Conservation (phyloP, 2,888 invertebrate genomes). For the Fragum whitleyi region DNA sequence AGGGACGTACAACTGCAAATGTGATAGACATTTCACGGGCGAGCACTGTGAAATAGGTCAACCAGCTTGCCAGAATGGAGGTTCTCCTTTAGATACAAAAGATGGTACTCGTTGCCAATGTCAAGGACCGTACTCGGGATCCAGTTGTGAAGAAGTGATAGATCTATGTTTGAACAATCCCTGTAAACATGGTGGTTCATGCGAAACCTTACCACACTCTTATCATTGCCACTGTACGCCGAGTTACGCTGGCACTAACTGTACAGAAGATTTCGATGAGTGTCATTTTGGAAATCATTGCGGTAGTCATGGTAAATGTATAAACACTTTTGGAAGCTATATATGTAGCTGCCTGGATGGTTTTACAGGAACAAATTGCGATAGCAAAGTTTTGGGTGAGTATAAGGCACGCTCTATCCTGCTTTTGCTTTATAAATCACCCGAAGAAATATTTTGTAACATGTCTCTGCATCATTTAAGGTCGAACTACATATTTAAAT, state of each 20-base stretch:
- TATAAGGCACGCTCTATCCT: too few species aligned
- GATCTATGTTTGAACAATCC: not conserved
- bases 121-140: not conserved
- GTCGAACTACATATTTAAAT: too few species aligned
- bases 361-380: not conserved
- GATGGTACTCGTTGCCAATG: conserved; percentile 42
- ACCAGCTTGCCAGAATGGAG: conserved; percentile 9
- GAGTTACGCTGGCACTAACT: not conserved
- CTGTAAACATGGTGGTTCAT: not conserved
- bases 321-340: not conserved
- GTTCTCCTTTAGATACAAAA: conserved; percentile 30
- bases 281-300: not conserved
- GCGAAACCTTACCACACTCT: not conserved
- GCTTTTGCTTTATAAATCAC: too few species aligned
- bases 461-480: too few species aligned
- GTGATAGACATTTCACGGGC: not conserved
- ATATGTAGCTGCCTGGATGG: not conserved
- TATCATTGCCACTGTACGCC: not conserved
- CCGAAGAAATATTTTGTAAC: too few species aligned
- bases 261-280: not conserved
- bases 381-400: not conserved
- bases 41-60: not conserved
- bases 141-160: not conserved
- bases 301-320: not conserved
- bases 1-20: not conserved